Percentiles rank a stretch among this genome's conserved stretches.
Conservation (phyloP, 2,113 vertebrate genomes). For the Cyanoramphus novaezelandiae region DNA sequence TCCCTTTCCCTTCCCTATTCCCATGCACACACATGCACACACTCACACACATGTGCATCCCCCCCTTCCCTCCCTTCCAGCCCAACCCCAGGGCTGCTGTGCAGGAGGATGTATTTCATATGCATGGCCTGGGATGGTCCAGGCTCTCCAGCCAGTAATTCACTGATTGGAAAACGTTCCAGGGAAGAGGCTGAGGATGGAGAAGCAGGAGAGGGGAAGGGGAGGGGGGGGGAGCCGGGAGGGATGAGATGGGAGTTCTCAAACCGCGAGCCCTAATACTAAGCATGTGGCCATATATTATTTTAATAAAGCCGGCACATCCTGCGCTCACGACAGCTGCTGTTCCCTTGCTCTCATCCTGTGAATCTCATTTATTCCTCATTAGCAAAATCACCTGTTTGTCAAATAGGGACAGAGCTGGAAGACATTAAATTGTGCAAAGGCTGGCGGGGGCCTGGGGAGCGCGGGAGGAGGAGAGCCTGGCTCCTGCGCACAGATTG, state of each 20-base stretch:
- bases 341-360: slow-evolving; percentile 69
- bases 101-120: not conserved
- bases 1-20: not conserved
- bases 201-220: not conserved
- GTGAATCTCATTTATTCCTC: slow-evolving; percentile 80
- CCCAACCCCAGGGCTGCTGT: not conserved
- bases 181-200: not conserved
- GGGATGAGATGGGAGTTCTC: slow-evolving; percentile 51
- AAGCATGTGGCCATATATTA: slow-evolving; percentile 77
- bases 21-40: too few relatives aligned
- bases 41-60: too few relatives aligned
- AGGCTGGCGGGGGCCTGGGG: slow-evolving; percentile 39
- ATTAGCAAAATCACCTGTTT: slow-evolving; percentile 84
- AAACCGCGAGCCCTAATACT: slow-evolving; percentile 50
- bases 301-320: slow-evolving; percentile 78
- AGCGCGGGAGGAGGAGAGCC: not conserved
- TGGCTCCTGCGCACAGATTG: not conserved
- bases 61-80: not conserved
- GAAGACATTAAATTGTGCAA: slow-evolving; percentile 69
- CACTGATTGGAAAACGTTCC: slow-evolving; percentile 22
- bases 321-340: slow-evolving; percentile 78
- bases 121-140: slow-evolving; percentile 21
- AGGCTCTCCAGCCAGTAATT: slow-evolving; percentile 53
- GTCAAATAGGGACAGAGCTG: slow-evolving; percentile 78
- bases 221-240: not conserved